Percentiles rank a stretch among this genome's conserved stretches.
phyloP scores from a whole-genome alignment of 2,113 vertebrate species.

The Trichomycterus rosablanca region DNA sequence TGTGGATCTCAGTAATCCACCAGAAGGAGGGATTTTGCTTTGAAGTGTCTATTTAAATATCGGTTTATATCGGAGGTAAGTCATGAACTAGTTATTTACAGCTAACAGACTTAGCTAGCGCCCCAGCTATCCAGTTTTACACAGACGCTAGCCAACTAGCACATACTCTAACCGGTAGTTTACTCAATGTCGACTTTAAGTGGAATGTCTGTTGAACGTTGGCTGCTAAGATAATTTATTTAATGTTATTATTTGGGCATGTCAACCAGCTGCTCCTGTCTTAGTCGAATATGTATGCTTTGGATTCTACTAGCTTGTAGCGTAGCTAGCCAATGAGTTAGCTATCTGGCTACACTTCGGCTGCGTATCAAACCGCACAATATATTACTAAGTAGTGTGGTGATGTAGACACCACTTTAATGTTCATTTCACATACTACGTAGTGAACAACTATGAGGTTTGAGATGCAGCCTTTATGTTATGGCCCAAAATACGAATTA shows the following conservation, averaged over 20 bases:
- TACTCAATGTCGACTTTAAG: neutral
- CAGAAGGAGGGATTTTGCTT: conserved; percentile 38
- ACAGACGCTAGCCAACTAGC: neutral
- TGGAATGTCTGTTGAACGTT: neutral
- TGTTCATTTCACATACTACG: neutral
- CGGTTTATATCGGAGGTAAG: conserved; percentile 55
- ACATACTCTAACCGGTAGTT: neutral
- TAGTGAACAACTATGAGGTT: neutral
- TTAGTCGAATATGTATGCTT: neutral
- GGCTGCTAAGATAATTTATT: neutral
- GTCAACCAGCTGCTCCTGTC: neutral
- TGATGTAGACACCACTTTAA: too few species aligned
- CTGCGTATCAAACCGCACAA: neutral
- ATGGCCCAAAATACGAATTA: too few species aligned
- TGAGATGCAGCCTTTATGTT: neutral
- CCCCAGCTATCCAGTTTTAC: neutral
- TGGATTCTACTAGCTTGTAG: neutral
- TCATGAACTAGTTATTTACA: conserved; percentile 27
- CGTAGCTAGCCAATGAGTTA: neutral
- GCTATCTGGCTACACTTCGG: neutral
- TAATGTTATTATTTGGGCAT: neutral
- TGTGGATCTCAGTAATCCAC: conserved; percentile 13
- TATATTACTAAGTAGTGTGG: too few species aligned
- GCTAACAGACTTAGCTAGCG: conserved; percentile 23
- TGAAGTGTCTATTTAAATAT: conserved; percentile 23